These are phyloP conservation scores for Callionymus lyra DNA, from an alignment of 2,113 vertebrate genomes.

Conservation along the genomic window DNA sequence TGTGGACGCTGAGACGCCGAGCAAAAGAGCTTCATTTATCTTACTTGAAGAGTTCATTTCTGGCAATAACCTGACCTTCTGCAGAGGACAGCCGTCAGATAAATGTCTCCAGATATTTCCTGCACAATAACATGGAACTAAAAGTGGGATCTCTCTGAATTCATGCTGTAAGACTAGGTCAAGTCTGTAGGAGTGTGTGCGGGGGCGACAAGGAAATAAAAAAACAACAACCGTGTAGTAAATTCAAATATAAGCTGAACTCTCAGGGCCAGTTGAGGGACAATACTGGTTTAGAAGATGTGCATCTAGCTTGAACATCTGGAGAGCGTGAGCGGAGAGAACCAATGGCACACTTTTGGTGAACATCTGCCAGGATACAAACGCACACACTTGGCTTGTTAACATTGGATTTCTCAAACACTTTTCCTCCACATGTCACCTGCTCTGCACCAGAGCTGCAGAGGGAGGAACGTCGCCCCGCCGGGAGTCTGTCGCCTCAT, in stretches of 20 bases:
- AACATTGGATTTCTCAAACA: conserved; percentile 23
- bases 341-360: conserved; percentile 19
- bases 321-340: conserved; percentile 6
- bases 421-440: conserved; percentile 5
- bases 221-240: conserved; percentile 1
- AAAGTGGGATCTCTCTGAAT: conserved; percentile 4
- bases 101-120: conserved; percentile 19
- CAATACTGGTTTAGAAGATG: too few relatives aligned
- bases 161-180: conserved; percentile 12
- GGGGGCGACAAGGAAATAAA: conserved; percentile 10
- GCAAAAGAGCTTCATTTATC: conserved; percentile 30
- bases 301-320: too few relatives aligned
- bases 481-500: conserved; percentile 6
- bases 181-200: conserved; percentile 8
- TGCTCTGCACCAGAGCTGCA: conserved; percentile 7
- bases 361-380: conserved; percentile 24
- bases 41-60: conserved; percentile 21
- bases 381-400: conserved; percentile 7
- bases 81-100: conserved; percentile 19
- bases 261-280: too few relatives aligned
- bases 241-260: conserved; percentile 11
- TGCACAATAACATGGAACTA: conserved; percentile 16
- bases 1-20: conserved; percentile 7
- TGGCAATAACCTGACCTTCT: conserved; percentile 29
- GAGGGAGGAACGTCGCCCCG: conserved; percentile 8